A percentile compares a stretch with the other conserved stretches of the same genome.
Conservation (phyloP, 2,113 vertebrate genomes). For the Apaloderma vittatum region DNA sequence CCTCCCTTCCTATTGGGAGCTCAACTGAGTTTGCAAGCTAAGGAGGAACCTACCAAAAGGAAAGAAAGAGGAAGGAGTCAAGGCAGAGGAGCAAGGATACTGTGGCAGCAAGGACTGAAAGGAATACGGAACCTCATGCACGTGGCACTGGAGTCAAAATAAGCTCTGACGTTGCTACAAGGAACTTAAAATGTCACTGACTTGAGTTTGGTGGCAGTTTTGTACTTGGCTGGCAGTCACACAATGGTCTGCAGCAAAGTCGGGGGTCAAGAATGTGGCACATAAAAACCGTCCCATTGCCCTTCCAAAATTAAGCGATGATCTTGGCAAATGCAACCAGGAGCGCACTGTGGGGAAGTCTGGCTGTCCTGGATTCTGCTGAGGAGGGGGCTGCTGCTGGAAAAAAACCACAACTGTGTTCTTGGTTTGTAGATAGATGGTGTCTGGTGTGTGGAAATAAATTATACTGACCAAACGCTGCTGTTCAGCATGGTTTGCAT, state of each 20-base stretch:
- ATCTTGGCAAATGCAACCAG: background rate
- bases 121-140: background rate
- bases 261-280: background rate
- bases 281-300: background rate
- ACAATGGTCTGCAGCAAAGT: background rate
- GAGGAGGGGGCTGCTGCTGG: background rate
- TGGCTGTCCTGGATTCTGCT: background rate
- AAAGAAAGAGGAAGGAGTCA: background rate
- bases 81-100: background rate
- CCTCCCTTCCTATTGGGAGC: constrained; percentile 41
- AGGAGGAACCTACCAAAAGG: background rate
- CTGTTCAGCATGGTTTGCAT: background rate
- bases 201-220: background rate
- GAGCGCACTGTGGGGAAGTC: fast-evolving
- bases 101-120: background rate
- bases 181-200: background rate
- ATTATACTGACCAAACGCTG: background rate
- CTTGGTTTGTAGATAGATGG: background rate
- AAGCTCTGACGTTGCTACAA: too few species aligned
- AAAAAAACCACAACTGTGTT: background rate
- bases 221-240: background rate
- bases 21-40: background rate
- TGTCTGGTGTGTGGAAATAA: background rate
- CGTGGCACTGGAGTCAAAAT: background rate
- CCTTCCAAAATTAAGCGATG: background rate